Base-by-base conservation (phyloP, 2,113 vertebrate genomes). In the Cryptoleucopteryx plumbea region DNA sequence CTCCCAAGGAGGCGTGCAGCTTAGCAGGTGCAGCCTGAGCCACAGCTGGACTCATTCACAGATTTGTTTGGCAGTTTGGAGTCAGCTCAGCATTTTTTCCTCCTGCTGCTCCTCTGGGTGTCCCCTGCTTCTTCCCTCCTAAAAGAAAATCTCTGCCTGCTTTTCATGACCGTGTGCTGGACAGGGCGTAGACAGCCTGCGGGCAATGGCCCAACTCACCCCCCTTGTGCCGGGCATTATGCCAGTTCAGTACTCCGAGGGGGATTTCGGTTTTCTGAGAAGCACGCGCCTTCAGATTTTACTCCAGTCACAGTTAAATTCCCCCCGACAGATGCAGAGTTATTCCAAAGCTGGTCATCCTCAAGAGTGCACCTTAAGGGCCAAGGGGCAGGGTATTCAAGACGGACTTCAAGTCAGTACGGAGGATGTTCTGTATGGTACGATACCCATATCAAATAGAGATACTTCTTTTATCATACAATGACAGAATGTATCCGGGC, bases 21-120 rank as follows among this genome's bases (percentile, higher is more conserved):
- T 94, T 58, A 87, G 95, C 97, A 92, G 93, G 68, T 92, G 88
- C 83, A 43, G 67, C 52, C 77, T 9, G 45, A 67, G 48, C 77
- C 40, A 9, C 79, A 31, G 91, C 88, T 59, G 93, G 88, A 92
- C 89, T 92, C 29, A 3, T 65, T 96, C 86, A 43, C 90, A 78
- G 94, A 55, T 72, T 52, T 36, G 52, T 72, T 55, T n/a, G 20
- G 72, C 86, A 34, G 31, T 67, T 88, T 18, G 87, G 63, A 74
- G 43, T 45, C 77, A 59, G 73, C 74, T 78, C 10, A 5, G 61
- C 32, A 6, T 27, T 94, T 94, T 93, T 56, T 9, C n/a, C n/a
- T 91, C 58, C 70, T 4, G 14, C 84, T 53, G 85, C 43, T 70
- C 25, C 31, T 70, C 43, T 38, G 3, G 0, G 31, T 48, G 17